Evolutionary conservation across 2,888 invertebrate genomes (phyloP).

Genomic region (Automeris io): DNA sequence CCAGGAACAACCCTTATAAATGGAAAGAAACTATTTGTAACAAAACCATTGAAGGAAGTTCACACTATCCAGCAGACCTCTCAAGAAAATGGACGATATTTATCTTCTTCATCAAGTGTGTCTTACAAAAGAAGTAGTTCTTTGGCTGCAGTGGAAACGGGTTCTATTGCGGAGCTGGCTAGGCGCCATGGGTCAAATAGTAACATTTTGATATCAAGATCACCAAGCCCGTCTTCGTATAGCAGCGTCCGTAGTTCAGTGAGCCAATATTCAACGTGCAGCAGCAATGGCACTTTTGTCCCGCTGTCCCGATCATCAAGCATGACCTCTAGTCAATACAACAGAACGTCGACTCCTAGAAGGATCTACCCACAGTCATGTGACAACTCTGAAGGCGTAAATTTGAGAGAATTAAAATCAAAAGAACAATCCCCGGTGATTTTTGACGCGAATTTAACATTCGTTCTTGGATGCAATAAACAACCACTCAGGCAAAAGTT

Average conservation of each 20-base stretch:
- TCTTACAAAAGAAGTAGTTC: slow-evolving; percentile 58
- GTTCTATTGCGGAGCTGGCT: slow-evolving; percentile 68
- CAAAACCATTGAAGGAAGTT: slow-evolving; percentile 64
- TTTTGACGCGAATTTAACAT: slow-evolving; percentile 88
- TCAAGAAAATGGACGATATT: slow-evolving; percentile 41
- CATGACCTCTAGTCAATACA: slow-evolving; percentile 52
- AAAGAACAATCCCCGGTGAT: slow-evolving; percentile 87
- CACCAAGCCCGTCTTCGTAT: slow-evolving; percentile 75
- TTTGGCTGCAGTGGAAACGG: slow-evolving; percentile 60
- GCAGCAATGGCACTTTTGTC: slow-evolving; percentile 61
- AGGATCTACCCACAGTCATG: slow-evolving; percentile 82
- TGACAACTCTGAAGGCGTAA: slow-evolving; percentile 57
- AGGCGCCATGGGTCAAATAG: slow-evolving; percentile 52
- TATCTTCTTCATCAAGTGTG: slow-evolving; percentile 57
- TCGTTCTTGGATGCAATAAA: slow-evolving; percentile 84
- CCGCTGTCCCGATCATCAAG: slow-evolving; percentile 64
- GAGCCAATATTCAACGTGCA: slow-evolving; percentile 69
- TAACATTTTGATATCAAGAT: slow-evolving; percentile 63
- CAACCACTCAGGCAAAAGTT: slow-evolving; percentile 83
- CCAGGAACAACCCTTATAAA: slow-evolving; percentile 40
- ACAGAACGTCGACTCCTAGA: slow-evolving; percentile 76
- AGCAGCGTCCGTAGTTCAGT: slow-evolving; percentile 56
- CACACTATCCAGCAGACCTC: slow-evolving; percentile 46
- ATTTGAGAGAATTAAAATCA: slow-evolving; percentile 77
- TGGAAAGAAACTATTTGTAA: slow-evolving; percentile 56